Base-by-base conservation (phyloP, 2,113 vertebrate genomes). In the Porphyrio hochstetteri region DNA sequence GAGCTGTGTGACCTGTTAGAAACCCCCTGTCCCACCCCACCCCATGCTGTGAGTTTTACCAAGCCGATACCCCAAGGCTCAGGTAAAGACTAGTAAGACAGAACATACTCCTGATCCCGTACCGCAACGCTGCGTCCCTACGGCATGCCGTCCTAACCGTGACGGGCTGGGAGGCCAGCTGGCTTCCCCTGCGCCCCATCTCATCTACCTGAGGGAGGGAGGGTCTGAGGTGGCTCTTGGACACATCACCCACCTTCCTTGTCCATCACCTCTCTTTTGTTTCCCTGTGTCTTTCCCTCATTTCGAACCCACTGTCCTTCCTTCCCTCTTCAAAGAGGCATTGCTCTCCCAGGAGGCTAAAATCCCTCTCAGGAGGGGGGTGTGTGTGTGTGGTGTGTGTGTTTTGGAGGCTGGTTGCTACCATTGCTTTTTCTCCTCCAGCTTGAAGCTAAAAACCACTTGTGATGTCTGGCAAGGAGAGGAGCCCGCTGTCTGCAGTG, bases 91-190 rank as follows among this genome's bases (percentile, higher is more conserved):
- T 52, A 82, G 44, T 61, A 44, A 76, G 55, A 78, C 85, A 81
- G 63, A 83, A 77, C 28, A 69, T 42, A 40, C 50, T 86, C 82
- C 11, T 91, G 65, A 52, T 60, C 75, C 75, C 28, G 17, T 27
- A 92, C 65, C 87, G 82, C 86, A 56, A 60, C 19, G 55, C 91
- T 88, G 67, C 17, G 7, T 53, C 96, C 87, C 90, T 92, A 92
- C 95, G 86, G 83, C 91, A 42, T 48, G 40, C 94, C 4, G 0
- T 93, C 93, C 87, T 93, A 67, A 69, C 72, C 9, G 9, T 5
- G 1, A 36, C 33, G 85, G 90, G 71, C 25, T 38, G 42, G 79
- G 92, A 81, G 87, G 70, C 90, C 20, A 4, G 35, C 29, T 76
- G 55, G 40, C 63, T 57, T 48, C 81, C 96, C 31, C 14, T 29